phyloP scores from a whole-genome alignment of 2,888 invertebrate species.

The Zhuqinia jingwanae region DNA sequence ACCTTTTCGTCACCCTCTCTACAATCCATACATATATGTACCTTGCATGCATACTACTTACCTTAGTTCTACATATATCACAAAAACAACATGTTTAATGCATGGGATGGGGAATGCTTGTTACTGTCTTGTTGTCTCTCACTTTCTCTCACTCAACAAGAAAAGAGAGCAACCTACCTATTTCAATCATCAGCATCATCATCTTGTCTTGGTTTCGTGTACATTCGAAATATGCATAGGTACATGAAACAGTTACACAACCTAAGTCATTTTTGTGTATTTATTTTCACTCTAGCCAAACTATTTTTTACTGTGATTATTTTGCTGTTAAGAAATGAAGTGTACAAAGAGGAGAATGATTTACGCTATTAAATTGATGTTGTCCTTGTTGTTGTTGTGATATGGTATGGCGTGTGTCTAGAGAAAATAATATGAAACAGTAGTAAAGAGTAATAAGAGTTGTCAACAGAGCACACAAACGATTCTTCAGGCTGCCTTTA shows the following conservation, averaged over 20 bases:
- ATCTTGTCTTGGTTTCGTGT: neutral
- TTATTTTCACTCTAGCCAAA: too few relatives aligned
- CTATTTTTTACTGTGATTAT: constrained; percentile 30
- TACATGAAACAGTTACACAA: neutral
- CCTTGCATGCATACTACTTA: neutral
- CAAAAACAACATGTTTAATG: constrained; percentile 44
- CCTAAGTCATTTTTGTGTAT: too few relatives aligned
- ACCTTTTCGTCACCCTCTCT: neutral
- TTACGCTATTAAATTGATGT: too few relatives aligned
- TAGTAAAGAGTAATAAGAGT: constrained; percentile 1
- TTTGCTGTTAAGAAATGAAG: neutral
- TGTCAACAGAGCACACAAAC: neutral
- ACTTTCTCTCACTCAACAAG: neutral
- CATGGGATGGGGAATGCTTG: constrained; percentile 41
- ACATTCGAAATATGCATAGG: neutral
- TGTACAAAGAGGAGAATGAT: neutral
- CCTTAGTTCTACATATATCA: too few relatives aligned
- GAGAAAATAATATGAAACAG: neutral
- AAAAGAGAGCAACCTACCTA: constrained; percentile 20
- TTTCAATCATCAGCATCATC: neutral
- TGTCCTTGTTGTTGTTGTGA: neutral
- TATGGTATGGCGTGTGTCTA: neutral
- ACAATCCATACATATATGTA: neutral
- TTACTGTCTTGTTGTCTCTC: neutral
- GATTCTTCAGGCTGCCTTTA: too few relatives aligned